phyloP scores from a whole-genome alignment of 2,797 vertebrate genomes.

The Smutsia temminckii region DNA sequence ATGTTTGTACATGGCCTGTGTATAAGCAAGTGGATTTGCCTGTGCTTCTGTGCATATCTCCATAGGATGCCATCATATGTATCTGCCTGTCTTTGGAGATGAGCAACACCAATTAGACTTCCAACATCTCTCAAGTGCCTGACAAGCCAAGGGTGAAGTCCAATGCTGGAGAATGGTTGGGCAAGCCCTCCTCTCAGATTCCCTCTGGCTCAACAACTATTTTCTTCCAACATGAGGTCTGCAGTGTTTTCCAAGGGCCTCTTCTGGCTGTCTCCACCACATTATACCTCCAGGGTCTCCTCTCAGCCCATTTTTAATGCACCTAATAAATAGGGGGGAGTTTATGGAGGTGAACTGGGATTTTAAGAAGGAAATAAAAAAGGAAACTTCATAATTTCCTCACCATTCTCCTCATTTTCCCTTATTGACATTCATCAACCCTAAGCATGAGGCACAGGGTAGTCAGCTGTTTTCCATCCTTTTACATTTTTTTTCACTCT shows the following conservation, averaged over 20 bases:
- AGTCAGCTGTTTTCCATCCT: background rate
- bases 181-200: constrained; percentile 13
- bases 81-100: constrained; percentile 15
- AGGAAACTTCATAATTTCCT: constrained; percentile 34
- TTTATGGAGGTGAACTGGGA: constrained; percentile 4
- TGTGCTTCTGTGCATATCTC: background rate
- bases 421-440: constrained; percentile 44
- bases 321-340: background rate
- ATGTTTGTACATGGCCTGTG: background rate
- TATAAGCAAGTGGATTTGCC: background rate
- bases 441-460: background rate
- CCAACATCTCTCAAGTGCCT: constrained; percentile 44
- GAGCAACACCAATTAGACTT: constrained; percentile 46
- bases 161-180: background rate
- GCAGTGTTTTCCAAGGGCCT: background rate
- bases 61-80: background rate
- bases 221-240: constrained; percentile 36
- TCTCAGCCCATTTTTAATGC: constrained; percentile 42
- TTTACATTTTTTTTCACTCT: constrained; percentile 26
- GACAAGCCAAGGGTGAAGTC: constrained; percentile 50
- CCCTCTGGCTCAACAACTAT: background rate
- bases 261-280: background rate
- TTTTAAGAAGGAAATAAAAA: constrained; percentile 55
- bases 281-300: background rate
- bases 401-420: constrained; percentile 26